These are phyloP conservation scores for Metacarcinus magister DNA, from an alignment of 2,888 invertebrate species.

Conservation along the genomic window DNA sequence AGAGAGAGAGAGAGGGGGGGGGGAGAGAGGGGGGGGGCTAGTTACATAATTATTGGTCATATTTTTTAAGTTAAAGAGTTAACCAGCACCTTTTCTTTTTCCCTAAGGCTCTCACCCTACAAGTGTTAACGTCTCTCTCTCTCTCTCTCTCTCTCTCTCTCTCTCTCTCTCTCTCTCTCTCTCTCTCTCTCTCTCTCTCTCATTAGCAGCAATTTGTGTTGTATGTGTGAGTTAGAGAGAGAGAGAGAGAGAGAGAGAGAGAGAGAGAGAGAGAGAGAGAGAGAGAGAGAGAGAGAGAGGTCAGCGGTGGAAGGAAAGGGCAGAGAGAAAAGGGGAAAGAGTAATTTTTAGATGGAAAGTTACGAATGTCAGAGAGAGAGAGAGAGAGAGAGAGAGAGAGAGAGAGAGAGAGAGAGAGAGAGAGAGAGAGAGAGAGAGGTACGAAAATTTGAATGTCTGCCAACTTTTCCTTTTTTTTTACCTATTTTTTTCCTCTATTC, in stretches of 20 bases:
- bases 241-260: too few species aligned
- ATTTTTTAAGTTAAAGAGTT: neutral
- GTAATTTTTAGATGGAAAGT: neutral
- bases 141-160: neutral
- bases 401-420: constrained; percentile 18
- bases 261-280: neutral
- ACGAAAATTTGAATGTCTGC: neutral
- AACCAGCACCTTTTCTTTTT: neutral
- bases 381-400: constrained; percentile 11
- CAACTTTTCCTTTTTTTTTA: too few species aligned
- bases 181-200: neutral
- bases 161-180: too few species aligned
- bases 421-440: constrained; percentile 4
- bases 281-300: neutral
- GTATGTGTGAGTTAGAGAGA: neutral
- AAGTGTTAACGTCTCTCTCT: neutral
- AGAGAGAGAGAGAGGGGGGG: neutral
- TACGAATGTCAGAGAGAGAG: neutral
- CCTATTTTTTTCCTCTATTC: too few species aligned
- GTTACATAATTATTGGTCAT: neutral
- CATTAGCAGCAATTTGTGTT: neutral
- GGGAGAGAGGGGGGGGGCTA: too few species aligned
- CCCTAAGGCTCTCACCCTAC: neutral
- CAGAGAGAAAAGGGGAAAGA: neutral
- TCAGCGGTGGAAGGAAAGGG: neutral